Evolutionary conservation across 35 echinoderm and acorn worm species (phyloP).

Genomic region (Lytechinus pictus): DNA sequence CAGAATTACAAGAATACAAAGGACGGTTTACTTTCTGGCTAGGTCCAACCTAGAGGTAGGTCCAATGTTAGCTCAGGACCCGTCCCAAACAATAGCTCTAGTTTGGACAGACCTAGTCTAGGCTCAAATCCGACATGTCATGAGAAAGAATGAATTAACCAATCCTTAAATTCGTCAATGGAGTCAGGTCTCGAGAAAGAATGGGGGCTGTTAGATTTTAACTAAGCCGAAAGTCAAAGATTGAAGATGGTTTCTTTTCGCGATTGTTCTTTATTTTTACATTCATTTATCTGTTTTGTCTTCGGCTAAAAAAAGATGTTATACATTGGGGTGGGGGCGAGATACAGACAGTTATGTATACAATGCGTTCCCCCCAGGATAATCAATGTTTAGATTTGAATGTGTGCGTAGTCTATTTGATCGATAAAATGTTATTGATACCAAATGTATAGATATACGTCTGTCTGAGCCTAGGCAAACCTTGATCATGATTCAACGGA

Average conservation of each 20-base stretch:
- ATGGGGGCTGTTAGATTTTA: background rate
- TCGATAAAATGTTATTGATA: constrained; percentile 43
- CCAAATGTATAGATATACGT: constrained; percentile 43
- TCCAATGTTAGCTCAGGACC: constrained; percentile 42
- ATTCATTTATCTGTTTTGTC: background rate
- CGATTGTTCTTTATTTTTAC: constrained; percentile 5
- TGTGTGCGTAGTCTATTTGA: constrained; percentile 35
- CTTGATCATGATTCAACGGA: background rate
- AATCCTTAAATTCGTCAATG: constrained; percentile 26
- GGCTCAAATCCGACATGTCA: constrained; percentile 48
- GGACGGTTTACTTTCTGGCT: constrained; percentile 31
- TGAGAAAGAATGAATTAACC: constrained; percentile 19
- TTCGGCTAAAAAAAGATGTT: constrained; percentile 27
- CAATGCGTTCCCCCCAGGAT: background rate
- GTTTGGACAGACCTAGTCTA: constrained; percentile 23
- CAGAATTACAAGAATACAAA: background rate
- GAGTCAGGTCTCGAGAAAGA: background rate
- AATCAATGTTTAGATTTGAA: constrained; percentile 38
- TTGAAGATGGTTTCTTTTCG: background rate
- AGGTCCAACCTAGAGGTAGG: background rate
- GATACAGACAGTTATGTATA: constrained; percentile 34
- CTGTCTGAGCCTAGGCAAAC: background rate
- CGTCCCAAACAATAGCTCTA: background rate
- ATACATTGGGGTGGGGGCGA: constrained; percentile 24
- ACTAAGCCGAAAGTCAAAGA: constrained; percentile 37